Conservation (phyloP, 2,888 invertebrate species). For the Timema podura region DNA sequence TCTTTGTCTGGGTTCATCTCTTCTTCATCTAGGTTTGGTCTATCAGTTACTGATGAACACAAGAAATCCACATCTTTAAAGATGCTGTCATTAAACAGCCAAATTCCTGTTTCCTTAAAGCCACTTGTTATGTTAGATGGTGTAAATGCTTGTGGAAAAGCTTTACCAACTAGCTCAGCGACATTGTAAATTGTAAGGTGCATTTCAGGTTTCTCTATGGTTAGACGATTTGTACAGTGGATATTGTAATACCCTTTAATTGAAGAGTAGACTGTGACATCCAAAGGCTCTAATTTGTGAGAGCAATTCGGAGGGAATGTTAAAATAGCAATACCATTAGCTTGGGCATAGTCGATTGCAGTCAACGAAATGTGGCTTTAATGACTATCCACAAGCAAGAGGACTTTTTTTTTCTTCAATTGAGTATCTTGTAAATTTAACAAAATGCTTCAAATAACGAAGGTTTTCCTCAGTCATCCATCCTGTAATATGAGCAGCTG, state of each 20-base stretch:
- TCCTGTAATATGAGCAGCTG: constrained; percentile 1
- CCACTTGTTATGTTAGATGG: neutral
- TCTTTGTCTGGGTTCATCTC: no score
- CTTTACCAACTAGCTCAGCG: constrained; percentile 4
- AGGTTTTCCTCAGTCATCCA: constrained; percentile 12
- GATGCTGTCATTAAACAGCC: neutral
- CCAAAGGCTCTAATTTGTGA: constrained; percentile 43
- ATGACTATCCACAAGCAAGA: constrained; percentile 11
- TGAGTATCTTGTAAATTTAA: neutral
- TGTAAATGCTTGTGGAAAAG: neutral
- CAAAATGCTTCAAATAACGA: constrained; percentile 16
- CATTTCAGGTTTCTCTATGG: constrained; percentile 42
- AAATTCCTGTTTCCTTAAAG: neutral
- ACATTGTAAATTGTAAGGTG: constrained; percentile 34
- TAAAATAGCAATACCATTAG: constrained; percentile 42
- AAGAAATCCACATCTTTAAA: neutral
- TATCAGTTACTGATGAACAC: constrained; percentile 3
- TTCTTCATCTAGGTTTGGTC: neutral
- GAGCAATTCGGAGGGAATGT: constrained; percentile 44
- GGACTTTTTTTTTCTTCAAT: neutral
- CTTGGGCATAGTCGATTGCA: constrained; percentile 34
- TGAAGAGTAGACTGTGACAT: constrained; percentile 37
- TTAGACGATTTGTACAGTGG: neutral
- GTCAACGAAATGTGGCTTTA: constrained; percentile 12
- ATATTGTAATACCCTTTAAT: constrained; percentile 38